phyloP scores from a whole-genome alignment of 92 coral and sea anemone genomes.

The Epizoanthus illoricatus region DNA sequence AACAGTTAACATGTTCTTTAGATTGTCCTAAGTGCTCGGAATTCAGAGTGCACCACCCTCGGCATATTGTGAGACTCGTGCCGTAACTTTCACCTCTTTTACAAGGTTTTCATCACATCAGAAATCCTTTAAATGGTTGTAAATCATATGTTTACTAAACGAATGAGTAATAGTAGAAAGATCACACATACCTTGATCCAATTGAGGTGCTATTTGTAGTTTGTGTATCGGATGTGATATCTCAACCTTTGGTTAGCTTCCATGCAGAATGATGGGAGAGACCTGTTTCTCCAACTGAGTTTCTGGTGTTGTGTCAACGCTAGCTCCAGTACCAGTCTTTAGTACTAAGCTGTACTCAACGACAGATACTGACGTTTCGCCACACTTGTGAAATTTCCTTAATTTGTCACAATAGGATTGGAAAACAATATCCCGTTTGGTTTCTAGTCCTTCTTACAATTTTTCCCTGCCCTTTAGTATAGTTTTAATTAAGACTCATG shows the following conservation, averaged over 20 bases:
- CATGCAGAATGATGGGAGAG: background rate
- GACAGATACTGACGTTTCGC: background rate
- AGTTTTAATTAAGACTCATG: constrained; percentile 11
- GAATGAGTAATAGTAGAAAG: background rate
- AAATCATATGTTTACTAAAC: background rate
- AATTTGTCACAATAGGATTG: background rate
- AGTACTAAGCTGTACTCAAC: background rate
- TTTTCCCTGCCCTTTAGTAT: constrained; percentile 4
- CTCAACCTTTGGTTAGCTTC: background rate
- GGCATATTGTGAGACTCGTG: constrained; percentile 17
- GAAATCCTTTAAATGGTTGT: constrained; percentile 12
- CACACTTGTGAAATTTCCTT: background rate
- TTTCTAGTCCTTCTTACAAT: constrained; percentile 1
- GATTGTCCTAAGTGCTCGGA: background rate
- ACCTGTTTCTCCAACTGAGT: background rate
- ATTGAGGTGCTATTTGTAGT: constrained; percentile 3
- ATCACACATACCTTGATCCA: constrained; percentile 14
- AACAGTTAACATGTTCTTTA: background rate
- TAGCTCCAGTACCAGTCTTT: background rate
- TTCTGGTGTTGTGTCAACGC: background rate
- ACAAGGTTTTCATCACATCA: constrained; percentile 33
- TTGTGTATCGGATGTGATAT: background rate
- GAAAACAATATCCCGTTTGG: constrained; percentile 1
- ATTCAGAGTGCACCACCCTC: background rate
- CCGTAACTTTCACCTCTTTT: constrained; percentile 32